phyloP scores from a whole-genome alignment of 2,113 vertebrate species.

The Amblyopsis rosae region DNA sequence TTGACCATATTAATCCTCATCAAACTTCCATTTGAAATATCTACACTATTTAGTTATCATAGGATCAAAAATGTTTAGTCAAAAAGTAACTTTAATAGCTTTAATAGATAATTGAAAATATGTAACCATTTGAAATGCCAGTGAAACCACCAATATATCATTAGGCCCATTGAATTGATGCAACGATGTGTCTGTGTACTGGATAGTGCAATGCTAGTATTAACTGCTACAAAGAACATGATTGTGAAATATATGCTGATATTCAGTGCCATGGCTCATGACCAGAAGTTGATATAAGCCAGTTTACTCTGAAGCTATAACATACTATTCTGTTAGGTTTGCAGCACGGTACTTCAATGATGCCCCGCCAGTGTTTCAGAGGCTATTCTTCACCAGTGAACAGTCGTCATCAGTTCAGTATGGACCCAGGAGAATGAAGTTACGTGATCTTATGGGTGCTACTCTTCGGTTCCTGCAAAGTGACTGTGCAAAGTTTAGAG shows the following conservation, averaged over 20 bases:
- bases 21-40: background rate
- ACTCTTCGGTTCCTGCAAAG: constrained; percentile 89
- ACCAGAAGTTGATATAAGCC: too few species aligned
- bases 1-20: constrained; percentile 26
- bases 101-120: too few species aligned
- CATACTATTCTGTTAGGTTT: constrained; percentile 78
- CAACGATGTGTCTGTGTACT: too few species aligned
- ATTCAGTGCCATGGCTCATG: too few species aligned
- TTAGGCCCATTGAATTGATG: too few species aligned
- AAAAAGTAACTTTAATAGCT: background rate
- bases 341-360: constrained; percentile 88
- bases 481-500: constrained; percentile 83
- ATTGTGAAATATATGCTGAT: too few species aligned
- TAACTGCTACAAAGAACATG: too few species aligned
- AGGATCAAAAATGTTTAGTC: background rate
- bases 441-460: constrained; percentile 95
- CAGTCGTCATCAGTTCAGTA: constrained; percentile 88
- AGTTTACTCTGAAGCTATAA: background rate
- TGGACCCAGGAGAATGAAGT: constrained; percentile 91
- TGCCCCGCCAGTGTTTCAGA: constrained; percentile 91
- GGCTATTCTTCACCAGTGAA: constrained; percentile 92
- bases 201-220: too few species aligned
- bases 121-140: too few species aligned
- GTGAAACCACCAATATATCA: too few species aligned
- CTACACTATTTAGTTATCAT: background rate